These are phyloP conservation scores for Enteromius thamalakanensis DNA, from an alignment of 2,797 vertebrate genomes.

Conservation along the genomic window DNA sequence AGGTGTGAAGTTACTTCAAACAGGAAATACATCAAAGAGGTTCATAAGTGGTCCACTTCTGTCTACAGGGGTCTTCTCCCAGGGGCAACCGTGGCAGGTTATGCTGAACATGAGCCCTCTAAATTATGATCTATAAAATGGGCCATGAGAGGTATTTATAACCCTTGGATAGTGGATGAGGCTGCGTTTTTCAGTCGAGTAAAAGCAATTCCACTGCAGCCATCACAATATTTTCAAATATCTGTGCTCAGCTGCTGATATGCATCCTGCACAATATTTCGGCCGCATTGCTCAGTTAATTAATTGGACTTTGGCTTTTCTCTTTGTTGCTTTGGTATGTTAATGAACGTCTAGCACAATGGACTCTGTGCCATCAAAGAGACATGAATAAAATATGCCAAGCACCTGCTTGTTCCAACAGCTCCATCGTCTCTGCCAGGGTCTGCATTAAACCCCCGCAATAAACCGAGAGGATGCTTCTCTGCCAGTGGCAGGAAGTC, in stretches of 20 bases:
- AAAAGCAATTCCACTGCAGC: slow-evolving; percentile 3
- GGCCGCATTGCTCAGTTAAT: slow-evolving; percentile 18
- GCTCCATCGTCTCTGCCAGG: slow-evolving; percentile 32
- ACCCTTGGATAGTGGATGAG: slow-evolving; percentile 9
- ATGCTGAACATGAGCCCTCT: slow-evolving; percentile 32
- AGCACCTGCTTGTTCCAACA: slow-evolving; percentile 50
- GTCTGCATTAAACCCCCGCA: slow-evolving; percentile 28
- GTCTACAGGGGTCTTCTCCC: slow-evolving; percentile 39
- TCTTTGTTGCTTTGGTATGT: slow-evolving; percentile 47
- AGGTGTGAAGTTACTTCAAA: slow-evolving; percentile 46
- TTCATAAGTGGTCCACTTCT: slow-evolving; percentile 28
- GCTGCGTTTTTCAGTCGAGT: slow-evolving; percentile 1
- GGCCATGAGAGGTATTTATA: slow-evolving; percentile 37
- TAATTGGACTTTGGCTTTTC: slow-evolving; percentile 36
- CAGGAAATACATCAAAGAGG: slow-evolving; percentile 48
- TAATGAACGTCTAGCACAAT: slow-evolving; percentile 51
- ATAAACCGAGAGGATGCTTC: neutral
- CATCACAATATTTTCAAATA: slow-evolving; percentile 27
- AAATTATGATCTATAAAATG: slow-evolving; percentile 34
- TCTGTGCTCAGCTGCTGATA: slow-evolving; percentile 14
- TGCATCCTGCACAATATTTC: slow-evolving; percentile 12
- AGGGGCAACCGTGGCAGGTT: neutral
- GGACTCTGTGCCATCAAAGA: slow-evolving; percentile 48
- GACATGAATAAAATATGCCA: slow-evolving; percentile 48
- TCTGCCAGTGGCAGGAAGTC: neutral